Evolutionary conservation across 2,113 vertebrate species (phyloP).

Genomic region (Pseudopipra pipra): DNA sequence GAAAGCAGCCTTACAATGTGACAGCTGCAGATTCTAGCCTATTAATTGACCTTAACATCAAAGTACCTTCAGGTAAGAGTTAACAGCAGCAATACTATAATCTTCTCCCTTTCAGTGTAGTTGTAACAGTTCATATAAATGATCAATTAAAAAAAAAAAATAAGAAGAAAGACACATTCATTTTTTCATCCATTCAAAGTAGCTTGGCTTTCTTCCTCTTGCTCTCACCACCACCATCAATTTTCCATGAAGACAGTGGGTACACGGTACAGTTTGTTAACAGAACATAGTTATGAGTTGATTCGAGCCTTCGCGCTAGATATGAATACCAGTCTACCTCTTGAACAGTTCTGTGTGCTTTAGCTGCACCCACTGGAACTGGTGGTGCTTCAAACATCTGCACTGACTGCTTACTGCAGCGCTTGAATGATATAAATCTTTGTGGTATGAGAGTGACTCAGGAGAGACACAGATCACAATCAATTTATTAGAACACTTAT

Average conservation of each 20-base stretch:
- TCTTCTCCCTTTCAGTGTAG: not conserved
- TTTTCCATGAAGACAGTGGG: not conserved
- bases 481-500: not conserved
- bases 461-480: not conserved
- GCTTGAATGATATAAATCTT: not conserved
- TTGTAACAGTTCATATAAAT: not conserved
- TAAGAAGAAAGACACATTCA: not conserved
- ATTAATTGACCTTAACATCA: constrained; percentile 43
- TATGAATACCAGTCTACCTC: not conserved
- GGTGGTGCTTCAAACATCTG: not conserved
- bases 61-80: not conserved
- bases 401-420: not conserved
- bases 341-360: not conserved
- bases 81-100: not conserved
- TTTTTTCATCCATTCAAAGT: not conserved
- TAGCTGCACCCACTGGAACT: not conserved
- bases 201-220: not conserved
- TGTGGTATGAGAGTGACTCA: not conserved
- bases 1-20: constrained; percentile 15
- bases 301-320: not conserved
- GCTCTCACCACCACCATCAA: not conserved
- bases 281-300: not conserved
- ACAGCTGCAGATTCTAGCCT: constrained; percentile 5
- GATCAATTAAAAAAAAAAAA: not conserved
- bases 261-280: not conserved